Evolutionary conservation across 2,113 vertebrate species (phyloP).

Genomic region (Sarotherodon lohbergeri): DNA sequence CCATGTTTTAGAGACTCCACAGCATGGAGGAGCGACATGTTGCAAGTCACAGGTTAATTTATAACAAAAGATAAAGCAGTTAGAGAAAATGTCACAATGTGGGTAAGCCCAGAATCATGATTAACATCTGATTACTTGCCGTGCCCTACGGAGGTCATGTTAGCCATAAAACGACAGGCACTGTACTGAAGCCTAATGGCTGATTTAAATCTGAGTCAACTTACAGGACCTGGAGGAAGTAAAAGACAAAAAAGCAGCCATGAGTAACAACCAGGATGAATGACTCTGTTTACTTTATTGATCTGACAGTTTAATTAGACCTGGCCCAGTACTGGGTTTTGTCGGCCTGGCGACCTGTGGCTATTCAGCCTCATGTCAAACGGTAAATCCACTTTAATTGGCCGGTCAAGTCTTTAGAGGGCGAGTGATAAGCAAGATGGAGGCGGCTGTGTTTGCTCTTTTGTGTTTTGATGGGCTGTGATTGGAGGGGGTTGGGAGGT

Average conservation of each 20-base stretch:
- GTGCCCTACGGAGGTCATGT: background rate
- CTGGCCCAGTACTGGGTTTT: background rate
- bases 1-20: background rate
- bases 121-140: background rate
- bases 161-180: background rate
- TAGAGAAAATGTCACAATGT: background rate
- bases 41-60: background rate
- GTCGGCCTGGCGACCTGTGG: constrained; percentile 39
- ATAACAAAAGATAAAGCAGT: background rate
- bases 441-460: constrained; percentile 42
- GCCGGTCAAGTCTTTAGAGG: constrained; percentile 28
- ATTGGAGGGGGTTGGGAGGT: constrained; percentile 22
- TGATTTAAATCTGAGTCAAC: background rate
- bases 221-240: background rate
- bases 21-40: background rate
- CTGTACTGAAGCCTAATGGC: background rate
- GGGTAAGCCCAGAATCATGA: background rate
- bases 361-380: constrained; percentile 52
- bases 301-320: constrained; percentile 17
- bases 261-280: background rate
- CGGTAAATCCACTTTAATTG: constrained; percentile 58
- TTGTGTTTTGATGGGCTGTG: constrained; percentile 43
- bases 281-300: background rate
- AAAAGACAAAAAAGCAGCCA: background rate
- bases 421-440: constrained; percentile 33